A percentile compares a stretch with the other conserved stretches of the same genome.
Conservation (phyloP, 2,113 vertebrate species). For the Casuarius casuarius region DNA sequence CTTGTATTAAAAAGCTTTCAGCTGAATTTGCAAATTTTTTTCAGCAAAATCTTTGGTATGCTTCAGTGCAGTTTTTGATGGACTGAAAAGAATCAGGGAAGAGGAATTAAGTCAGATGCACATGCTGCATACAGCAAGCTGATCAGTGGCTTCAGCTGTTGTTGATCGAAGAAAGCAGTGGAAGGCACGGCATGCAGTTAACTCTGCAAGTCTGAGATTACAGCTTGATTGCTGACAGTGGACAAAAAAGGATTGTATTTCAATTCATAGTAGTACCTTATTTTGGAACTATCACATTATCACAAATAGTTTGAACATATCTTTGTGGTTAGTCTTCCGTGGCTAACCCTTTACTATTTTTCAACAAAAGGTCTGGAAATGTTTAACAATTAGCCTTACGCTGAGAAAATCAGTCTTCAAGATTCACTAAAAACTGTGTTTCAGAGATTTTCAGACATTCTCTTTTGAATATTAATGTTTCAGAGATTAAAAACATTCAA, state of each 20-base stretch:
- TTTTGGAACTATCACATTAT: neutral
- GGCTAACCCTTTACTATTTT: neutral
- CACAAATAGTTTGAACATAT: neutral
- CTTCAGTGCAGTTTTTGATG: neutral
- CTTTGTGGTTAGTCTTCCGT: neutral
- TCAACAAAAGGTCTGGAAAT: slow-evolving; percentile 9
- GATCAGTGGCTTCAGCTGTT: neutral
- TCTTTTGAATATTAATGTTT: neutral
- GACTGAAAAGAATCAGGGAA: neutral
- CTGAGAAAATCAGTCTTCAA: neutral
- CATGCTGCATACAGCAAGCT: neutral
- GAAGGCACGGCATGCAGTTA: neutral
- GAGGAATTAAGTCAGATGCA: neutral
- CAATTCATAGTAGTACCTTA: neutral
- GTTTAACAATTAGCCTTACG: neutral
- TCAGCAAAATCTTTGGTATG: neutral
- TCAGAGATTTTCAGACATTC: neutral
- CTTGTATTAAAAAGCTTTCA: neutral
- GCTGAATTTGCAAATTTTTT: neutral
- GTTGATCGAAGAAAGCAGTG: neutral
- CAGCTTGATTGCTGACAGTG: neutral
- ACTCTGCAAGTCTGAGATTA: neutral
- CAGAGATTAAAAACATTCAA: neutral
- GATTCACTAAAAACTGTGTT: neutral
- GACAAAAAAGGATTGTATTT: neutral